A percentile compares a stretch with the other conserved stretches of the same genome.
Evolutionary conservation across 2,113 vertebrate genomes (phyloP).

Genomic region (Acanthisitta chloris): DNA sequence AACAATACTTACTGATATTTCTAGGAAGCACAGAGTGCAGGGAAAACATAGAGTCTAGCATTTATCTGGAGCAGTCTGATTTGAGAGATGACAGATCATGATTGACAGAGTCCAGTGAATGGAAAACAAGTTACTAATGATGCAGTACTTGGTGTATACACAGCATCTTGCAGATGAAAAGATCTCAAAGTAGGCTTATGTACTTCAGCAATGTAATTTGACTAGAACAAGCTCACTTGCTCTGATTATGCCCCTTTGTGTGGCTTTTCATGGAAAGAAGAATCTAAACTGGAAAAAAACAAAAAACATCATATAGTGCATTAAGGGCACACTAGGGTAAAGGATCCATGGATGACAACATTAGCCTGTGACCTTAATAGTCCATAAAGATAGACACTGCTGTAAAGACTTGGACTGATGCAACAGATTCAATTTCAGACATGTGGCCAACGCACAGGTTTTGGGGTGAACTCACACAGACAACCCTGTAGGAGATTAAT

Average conservation of each 20-base stretch:
- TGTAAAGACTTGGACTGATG: not conserved
- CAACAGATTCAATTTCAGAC: not conserved
- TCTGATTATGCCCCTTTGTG: not conserved
- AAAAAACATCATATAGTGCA: not conserved
- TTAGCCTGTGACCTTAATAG: not conserved
- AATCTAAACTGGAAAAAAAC: not conserved
- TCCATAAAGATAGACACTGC: not conserved
- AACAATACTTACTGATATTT: not conserved
- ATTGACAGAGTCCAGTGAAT: not conserved
- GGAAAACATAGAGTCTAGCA: not conserved
- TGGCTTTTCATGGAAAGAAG: not conserved
- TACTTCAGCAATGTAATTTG: not conserved
- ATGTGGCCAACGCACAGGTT: not conserved
- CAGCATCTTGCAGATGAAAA: not conserved
- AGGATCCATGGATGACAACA: not conserved
- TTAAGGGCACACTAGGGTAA: not conserved
- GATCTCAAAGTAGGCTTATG: not conserved
- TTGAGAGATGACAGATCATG: not conserved
- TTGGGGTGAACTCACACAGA: not conserved
- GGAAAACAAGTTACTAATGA: not conserved
- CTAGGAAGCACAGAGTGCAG: not conserved
- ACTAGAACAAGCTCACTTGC: not conserved
- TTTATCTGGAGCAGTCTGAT: not conserved
- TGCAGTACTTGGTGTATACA: not conserved
- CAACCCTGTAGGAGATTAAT: not conserved